Conservation (phyloP, 2,113 vertebrate species). For the Carettochelys insculpta region DNA sequence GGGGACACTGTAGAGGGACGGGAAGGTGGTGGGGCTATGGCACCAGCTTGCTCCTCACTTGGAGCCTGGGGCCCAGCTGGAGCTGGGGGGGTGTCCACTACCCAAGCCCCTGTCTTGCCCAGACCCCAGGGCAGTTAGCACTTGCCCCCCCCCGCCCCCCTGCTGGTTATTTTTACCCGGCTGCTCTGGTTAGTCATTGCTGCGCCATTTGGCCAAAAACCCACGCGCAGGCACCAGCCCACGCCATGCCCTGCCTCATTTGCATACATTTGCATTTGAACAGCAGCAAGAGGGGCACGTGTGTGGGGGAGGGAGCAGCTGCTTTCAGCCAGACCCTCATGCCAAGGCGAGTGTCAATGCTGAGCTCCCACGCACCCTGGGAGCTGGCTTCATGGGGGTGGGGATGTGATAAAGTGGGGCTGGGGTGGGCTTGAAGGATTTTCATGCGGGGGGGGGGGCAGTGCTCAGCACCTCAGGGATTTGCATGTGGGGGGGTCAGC, state of each 20-base stretch:
- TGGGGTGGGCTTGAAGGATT: neutral
- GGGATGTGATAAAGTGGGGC: too few species aligned
- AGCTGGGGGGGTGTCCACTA: neutral
- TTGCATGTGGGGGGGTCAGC: too few species aligned
- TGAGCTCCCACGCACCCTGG: neutral
- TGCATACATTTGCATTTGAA: conserved; percentile 5
- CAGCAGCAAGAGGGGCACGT: neutral
- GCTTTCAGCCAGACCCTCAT: too few species aligned
- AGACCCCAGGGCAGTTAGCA: neutral
- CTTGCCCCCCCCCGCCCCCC: neutral
- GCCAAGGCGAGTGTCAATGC: neutral
- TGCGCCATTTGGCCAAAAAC: conserved; percentile 8
- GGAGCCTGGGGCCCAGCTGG: neutral
- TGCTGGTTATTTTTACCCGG: neutral
- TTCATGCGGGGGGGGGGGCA: neutral
- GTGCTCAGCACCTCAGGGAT: too few species aligned
- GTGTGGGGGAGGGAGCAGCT: neutral
- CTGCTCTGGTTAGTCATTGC: neutral
- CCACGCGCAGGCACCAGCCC: neutral
- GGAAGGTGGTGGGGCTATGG: neutral
- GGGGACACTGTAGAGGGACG: too few species aligned
- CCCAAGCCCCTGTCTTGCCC: neutral
- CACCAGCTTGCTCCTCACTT: neutral
- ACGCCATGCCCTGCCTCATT: neutral
- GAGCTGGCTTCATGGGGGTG: neutral